Conservation (phyloP, 2,888 invertebrate genomes). For the Epirrita christyi region DNA sequence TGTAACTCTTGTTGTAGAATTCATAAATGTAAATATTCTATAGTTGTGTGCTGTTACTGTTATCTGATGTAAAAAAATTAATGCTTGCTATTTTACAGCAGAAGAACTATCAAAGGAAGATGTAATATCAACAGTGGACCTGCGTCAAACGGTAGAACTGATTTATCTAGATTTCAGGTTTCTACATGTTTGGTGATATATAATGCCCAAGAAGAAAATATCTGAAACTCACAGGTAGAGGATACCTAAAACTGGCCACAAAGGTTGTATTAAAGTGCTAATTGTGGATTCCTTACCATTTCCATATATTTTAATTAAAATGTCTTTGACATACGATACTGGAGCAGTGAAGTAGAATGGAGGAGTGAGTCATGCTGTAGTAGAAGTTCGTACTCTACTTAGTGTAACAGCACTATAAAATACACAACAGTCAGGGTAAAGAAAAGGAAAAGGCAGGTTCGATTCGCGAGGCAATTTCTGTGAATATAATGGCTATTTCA, state of each 20-base stretch:
- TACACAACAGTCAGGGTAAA: background rate
- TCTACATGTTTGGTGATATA: too few relatives aligned
- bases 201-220: too few relatives aligned
- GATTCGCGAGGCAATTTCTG: conserved; percentile 55
- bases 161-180: conserved; percentile 3
- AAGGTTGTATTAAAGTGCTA: too few relatives aligned
- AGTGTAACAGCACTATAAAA: background rate
- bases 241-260: too few relatives aligned
- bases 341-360: too few relatives aligned
- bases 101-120: conserved; percentile 14
- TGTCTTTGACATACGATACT: too few relatives aligned
- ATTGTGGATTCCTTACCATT: too few relatives aligned
- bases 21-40: too few relatives aligned
- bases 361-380: background rate
- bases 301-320: too few relatives aligned
- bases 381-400: background rate
- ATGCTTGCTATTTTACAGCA: conserved; percentile 23
- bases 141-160: conserved; percentile 14
- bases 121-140: conserved; percentile 5
- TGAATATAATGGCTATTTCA: conserved; percentile 1
- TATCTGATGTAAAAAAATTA: background rate
- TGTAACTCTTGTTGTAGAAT: too few relatives aligned
- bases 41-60: too few relatives aligned
- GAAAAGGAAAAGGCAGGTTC: conserved; percentile 48
- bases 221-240: too few relatives aligned